Evolutionary conservation across 2,797 vertebrate species (phyloP).

Genomic region (Manis crassicaudata): DNA sequence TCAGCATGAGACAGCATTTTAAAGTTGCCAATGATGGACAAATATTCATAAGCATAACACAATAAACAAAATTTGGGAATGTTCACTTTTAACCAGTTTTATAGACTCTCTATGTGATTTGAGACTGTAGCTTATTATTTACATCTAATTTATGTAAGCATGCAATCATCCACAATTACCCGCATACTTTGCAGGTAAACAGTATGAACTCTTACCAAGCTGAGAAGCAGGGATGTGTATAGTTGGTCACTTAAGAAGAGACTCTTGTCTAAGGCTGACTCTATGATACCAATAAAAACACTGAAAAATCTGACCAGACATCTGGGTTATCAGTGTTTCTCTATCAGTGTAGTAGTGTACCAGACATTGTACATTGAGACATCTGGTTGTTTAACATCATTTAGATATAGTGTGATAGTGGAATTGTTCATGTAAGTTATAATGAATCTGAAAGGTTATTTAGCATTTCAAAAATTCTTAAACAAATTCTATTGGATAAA

Average conservation of each 20-base stretch:
- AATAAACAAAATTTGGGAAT: neutral
- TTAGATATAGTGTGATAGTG: neutral
- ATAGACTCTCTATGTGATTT: neutral
- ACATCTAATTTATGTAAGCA: neutral
- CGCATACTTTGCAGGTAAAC: neutral
- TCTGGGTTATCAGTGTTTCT: neutral
- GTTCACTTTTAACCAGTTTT: neutral
- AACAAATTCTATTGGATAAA: neutral
- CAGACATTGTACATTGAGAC: neutral
- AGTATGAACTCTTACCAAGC: neutral
- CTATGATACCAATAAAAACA: neutral
- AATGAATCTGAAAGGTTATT: neutral
- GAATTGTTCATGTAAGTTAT: neutral
- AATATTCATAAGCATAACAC: neutral
- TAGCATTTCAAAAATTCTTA: neutral
- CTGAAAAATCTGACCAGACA: neutral
- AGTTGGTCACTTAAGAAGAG: neutral
- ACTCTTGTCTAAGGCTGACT: neutral
- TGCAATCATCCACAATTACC: neutral
- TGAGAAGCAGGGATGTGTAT: neutral
- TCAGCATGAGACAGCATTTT: neutral
- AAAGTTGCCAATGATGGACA: neutral
- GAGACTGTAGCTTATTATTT: neutral
- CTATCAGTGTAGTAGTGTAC: neutral
- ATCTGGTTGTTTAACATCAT: neutral